These are phyloP conservation scores for Chanos chanos DNA, from an alignment of 2,797 vertebrate genomes.

Conservation along the genomic window DNA sequence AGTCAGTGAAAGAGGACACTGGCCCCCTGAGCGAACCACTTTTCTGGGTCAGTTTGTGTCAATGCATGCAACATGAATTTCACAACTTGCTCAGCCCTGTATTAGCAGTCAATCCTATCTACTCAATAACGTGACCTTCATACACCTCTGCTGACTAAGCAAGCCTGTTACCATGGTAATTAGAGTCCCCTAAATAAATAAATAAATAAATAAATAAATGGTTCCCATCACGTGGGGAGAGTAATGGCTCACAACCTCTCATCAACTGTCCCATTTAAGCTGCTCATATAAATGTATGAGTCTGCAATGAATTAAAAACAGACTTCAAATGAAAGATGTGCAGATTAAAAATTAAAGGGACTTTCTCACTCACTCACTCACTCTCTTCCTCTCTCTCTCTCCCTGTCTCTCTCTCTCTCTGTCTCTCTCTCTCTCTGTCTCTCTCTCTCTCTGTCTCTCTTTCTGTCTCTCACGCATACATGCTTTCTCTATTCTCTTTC, in stretches of 20 bases:
- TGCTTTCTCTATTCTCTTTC: too few relatives aligned
- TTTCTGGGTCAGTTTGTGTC: conserved; percentile 49
- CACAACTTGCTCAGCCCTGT: not conserved
- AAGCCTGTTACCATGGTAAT: conserved; percentile 5
- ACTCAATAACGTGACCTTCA: conserved; percentile 6
- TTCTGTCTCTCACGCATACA: conserved; percentile 24
- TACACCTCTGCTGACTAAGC: not conserved
- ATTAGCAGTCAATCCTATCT: not conserved
- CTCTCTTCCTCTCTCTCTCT: not conserved
- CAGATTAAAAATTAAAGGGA: conserved; percentile 7
- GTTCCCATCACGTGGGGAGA: not conserved
- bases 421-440: conserved; percentile 10
- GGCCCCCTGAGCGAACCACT: conserved; percentile 41
- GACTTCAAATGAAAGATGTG: conserved; percentile 13
- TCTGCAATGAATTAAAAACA: conserved; percentile 8
- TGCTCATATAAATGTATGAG: conserved; percentile 20
- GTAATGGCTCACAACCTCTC: not conserved
- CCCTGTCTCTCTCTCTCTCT: conserved; percentile 25
- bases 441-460: not conserved
- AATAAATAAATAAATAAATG: conserved; percentile 1
- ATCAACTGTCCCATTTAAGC: conserved; percentile 5
- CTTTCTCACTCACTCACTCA: conserved; percentile 12
- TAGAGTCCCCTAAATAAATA: conserved; percentile 6
- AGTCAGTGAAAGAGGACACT: conserved; percentile 44
- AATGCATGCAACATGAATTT: conserved; percentile 33